Percentiles rank a stretch among this genome's conserved stretches.
These are phyloP conservation scores for Propithecus perrieri DNA, from an alignment of 2,797 vertebrate species.

Conservation along the genomic window DNA sequence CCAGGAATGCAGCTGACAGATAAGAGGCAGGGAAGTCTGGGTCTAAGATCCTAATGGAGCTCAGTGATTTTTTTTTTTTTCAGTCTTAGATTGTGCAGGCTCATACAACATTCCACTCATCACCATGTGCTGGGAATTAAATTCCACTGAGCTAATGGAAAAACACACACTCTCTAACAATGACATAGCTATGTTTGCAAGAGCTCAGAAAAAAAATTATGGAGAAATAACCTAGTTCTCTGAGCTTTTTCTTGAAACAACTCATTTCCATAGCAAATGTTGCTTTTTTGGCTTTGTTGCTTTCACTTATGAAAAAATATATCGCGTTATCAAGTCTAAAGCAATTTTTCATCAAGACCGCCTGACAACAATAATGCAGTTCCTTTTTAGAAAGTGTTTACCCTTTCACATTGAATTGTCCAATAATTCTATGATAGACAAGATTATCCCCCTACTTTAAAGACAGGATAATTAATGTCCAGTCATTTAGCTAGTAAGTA, in stretches of 20 bases:
- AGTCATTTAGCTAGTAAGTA: background rate
- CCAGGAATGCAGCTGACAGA: background rate
- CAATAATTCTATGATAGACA: background rate
- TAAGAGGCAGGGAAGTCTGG: background rate
- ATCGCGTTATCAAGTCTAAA: background rate
- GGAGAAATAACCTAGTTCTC: background rate
- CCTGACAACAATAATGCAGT: background rate
- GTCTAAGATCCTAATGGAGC: background rate
- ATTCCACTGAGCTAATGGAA: background rate
- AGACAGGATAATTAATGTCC: background rate
- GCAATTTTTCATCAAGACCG: conserved; percentile 20
- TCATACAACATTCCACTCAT: background rate
- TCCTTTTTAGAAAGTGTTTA: conserved; percentile 20
- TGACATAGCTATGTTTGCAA: background rate
- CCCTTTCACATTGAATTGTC: background rate
- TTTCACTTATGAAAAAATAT: background rate
- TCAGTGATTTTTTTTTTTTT: background rate
- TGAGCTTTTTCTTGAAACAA: background rate
- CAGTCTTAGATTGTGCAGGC: background rate
- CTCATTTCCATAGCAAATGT: background rate
- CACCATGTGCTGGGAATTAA: background rate
- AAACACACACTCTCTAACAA: background rate
- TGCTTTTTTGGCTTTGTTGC: background rate
- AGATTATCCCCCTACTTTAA: background rate
- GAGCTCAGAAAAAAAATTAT: background rate